These are phyloP conservation scores for Melikaiella ostensackeni DNA, from an alignment of 2,888 invertebrate species.

Conservation along the genomic window DNA sequence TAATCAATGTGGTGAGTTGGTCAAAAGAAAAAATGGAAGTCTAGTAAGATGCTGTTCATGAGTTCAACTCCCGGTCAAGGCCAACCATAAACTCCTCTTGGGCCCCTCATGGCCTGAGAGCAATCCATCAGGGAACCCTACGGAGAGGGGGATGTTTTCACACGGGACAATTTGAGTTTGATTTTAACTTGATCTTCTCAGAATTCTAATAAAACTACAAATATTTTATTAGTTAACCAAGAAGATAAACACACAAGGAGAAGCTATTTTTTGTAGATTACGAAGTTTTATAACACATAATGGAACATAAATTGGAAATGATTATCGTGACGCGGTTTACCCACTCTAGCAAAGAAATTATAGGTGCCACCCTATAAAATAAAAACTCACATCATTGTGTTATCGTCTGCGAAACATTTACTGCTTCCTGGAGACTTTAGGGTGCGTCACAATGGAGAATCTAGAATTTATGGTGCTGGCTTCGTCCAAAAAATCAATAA, in stretches of 20 bases:
- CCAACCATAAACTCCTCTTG: too few species aligned
- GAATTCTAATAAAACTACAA: too few species aligned
- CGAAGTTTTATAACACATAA: not conserved
- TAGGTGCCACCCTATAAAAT: slow-evolving; percentile 26
- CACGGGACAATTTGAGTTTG: too few species aligned
- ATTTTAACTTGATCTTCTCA: too few species aligned
- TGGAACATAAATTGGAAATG: slow-evolving; percentile 1
- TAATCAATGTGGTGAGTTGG: too few species aligned
- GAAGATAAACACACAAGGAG: not conserved
- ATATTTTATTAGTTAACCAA: too few species aligned
- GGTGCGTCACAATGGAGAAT: slow-evolving; percentile 9
- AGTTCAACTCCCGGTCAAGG: too few species aligned
- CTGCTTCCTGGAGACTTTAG: slow-evolving; percentile 14
- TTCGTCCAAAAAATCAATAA: slow-evolving; percentile 33
- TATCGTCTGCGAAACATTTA: slow-evolving; percentile 26
- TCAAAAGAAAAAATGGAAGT: too few species aligned
- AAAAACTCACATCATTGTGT: slow-evolving; percentile 17
- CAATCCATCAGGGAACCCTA: too few species aligned
- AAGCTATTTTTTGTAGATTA: not conserved
- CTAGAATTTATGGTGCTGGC: slow-evolving; percentile 21
- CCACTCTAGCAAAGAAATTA: slow-evolving; percentile 1
- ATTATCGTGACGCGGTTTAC: slow-evolving; percentile 3
- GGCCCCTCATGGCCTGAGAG: too few species aligned
- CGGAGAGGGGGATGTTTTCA: too few species aligned
- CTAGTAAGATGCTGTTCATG: too few species aligned